Evolutionary conservation across 1,140 invertebrate species (phyloP).

Genomic region (Drosophila parabipectinata): DNA sequence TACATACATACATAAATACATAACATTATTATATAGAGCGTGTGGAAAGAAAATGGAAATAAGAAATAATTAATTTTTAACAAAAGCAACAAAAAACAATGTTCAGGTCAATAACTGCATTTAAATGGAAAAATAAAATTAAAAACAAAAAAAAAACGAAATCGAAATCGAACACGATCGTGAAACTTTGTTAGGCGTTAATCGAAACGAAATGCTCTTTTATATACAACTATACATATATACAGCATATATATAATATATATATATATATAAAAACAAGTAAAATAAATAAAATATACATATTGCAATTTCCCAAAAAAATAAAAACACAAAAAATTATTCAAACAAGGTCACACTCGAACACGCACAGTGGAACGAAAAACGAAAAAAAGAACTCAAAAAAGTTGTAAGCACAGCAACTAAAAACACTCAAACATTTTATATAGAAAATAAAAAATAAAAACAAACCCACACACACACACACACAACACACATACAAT

Average conservation of each 20-base stretch:
- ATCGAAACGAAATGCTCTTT: conserved; percentile 60
- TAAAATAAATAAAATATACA: conserved; percentile 22
- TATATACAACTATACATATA: conserved; percentile 60
- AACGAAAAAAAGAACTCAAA: conserved; percentile 23
- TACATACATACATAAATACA: conserved; percentile 39
- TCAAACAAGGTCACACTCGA: conserved; percentile 21
- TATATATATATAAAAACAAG: conserved; percentile 20
- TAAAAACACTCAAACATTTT: conserved; percentile 50
- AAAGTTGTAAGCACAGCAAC: conserved; percentile 52
- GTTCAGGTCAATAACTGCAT: conserved; percentile 82
- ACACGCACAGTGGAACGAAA: conserved; percentile 13
- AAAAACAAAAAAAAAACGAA: conserved; percentile 1
- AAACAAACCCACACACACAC: conserved; percentile 6
- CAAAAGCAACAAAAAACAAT: conserved; percentile 49
- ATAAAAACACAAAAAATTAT: not conserved
- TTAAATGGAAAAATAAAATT: conserved; percentile 43
- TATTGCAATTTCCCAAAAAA: conserved; percentile 27
- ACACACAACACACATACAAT: conserved; percentile 39
- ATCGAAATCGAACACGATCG: conserved; percentile 14
- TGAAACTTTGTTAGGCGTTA: conserved; percentile 65
- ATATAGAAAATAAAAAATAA: conserved; percentile 26
- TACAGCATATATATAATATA: conserved; percentile 36
- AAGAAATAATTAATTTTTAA: conserved; percentile 43
- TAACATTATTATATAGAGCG: conserved; percentile 24
- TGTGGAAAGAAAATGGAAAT: conserved; percentile 3